Evolutionary conservation across 2,797 vertebrate genomes (phyloP).

Genomic region (Paramormyrops hopkinsi): DNA sequence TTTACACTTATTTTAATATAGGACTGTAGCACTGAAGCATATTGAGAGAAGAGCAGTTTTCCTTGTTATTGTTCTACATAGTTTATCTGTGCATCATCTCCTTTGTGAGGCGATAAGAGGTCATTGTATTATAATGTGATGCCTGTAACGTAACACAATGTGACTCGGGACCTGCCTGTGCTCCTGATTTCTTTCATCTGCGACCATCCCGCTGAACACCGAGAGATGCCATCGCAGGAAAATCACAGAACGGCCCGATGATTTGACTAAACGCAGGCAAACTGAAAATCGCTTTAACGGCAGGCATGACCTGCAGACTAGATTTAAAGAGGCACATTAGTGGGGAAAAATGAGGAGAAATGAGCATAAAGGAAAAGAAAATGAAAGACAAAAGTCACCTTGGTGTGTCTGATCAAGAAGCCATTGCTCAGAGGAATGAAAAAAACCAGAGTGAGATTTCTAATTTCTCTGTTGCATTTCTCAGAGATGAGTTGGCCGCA

Average conservation of each 20-base stretch:
- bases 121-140: not conserved
- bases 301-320: not conserved
- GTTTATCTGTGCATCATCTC: not conserved
- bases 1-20: not conserved
- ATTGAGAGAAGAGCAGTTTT: not conserved
- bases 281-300: not conserved
- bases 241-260: not conserved
- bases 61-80: not conserved
- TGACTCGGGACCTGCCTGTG: not conserved
- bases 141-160: not conserved
- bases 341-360: not conserved
- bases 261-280: not conserved
- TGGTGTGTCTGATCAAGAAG: not conserved
- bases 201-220: not conserved
- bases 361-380: not conserved
- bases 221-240: not conserved
- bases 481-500: not conserved
- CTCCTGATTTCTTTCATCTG: not conserved
- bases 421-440: not conserved
- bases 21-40: not conserved
- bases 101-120: not conserved
- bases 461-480: not conserved
- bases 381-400: conserved; percentile 11
- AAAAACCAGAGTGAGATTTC: not conserved
- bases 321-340: not conserved